Evolutionary conservation across 2,797 vertebrate genomes (phyloP).

Genomic region (Etheostoma nigrum): DNA sequence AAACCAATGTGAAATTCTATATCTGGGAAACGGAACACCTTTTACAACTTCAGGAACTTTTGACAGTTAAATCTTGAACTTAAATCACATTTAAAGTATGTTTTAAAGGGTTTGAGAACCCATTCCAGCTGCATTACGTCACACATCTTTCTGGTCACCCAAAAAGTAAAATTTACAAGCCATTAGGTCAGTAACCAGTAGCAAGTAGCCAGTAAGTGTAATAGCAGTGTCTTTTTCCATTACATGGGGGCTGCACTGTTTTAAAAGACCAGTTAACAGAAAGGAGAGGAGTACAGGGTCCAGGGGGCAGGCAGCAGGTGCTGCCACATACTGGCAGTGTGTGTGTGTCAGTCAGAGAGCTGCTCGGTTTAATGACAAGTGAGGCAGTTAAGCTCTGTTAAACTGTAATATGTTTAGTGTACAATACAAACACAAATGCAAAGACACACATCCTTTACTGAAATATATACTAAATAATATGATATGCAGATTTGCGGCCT

Average conservation of each 20-base stretch:
- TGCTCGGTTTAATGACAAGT: not conserved
- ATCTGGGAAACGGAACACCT: constrained; percentile 33
- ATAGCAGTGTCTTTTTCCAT: constrained; percentile 52
- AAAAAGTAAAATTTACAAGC: constrained; percentile 47
- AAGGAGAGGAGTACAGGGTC: constrained; percentile 35
- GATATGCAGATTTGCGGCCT: constrained; percentile 7
- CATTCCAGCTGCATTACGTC: constrained; percentile 34
- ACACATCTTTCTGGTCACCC: constrained; percentile 30
- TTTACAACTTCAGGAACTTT: constrained; percentile 38
- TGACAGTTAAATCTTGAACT: constrained; percentile 27
- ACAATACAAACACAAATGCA: not conserved
- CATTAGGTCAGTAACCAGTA: constrained; percentile 63
- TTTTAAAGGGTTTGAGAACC: constrained; percentile 16
- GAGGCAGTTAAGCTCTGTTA: not conserved
- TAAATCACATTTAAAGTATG: constrained; percentile 22
- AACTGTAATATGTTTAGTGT: not conserved
- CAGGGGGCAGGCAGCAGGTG: constrained; percentile 59
- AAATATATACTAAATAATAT: constrained; percentile 1
- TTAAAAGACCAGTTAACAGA: constrained; percentile 63
- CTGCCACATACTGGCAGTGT: constrained; percentile 20
- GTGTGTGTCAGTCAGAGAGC: constrained; percentile 10
- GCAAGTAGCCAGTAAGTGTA: constrained; percentile 36
- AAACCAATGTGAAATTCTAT: constrained; percentile 38
- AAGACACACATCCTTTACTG: not conserved
- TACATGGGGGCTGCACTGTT: constrained; percentile 42